Conservation (phyloP, 2,888 invertebrate genomes). For the Sympetrum striolatum region DNA sequence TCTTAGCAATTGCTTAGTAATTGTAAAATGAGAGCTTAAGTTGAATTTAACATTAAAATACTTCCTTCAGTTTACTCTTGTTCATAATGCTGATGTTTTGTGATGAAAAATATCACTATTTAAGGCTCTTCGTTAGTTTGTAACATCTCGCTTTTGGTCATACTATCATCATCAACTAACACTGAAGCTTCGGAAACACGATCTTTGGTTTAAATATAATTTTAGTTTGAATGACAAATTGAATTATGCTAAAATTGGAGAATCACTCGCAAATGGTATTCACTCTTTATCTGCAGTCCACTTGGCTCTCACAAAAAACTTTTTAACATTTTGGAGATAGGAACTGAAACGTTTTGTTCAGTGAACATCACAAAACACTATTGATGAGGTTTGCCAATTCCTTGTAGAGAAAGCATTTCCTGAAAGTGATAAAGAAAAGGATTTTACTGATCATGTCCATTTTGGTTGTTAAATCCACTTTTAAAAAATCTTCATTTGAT, state of each 20-base stretch:
- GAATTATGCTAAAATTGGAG: no score
- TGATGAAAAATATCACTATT: neutral
- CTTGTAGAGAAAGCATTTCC: slow-evolving; percentile 72
- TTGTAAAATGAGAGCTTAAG: no score
- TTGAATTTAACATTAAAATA: no score
- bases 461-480: no score
- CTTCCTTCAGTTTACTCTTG: neutral
- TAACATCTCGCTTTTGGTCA: neutral
- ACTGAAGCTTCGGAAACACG: neutral
- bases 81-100: neutral
- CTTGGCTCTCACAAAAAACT: neutral
- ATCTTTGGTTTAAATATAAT: neutral
- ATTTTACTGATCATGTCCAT: neutral
- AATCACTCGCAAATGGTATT: neutral
- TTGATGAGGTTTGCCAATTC: slow-evolving; percentile 71
- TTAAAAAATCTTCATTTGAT: no score
- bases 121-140: neutral
- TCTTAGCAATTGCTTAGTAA: neutral
- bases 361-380: slow-evolving; percentile 51
- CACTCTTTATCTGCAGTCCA: neutral
- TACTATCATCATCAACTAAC: neutral
- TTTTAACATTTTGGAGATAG: neutral
- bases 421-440: slow-evolving; percentile 45
- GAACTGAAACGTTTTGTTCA: neutral
- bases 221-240: neutral